Conservation (phyloP, 1,140 invertebrate species). For the Probaryconus sp. region DNA sequence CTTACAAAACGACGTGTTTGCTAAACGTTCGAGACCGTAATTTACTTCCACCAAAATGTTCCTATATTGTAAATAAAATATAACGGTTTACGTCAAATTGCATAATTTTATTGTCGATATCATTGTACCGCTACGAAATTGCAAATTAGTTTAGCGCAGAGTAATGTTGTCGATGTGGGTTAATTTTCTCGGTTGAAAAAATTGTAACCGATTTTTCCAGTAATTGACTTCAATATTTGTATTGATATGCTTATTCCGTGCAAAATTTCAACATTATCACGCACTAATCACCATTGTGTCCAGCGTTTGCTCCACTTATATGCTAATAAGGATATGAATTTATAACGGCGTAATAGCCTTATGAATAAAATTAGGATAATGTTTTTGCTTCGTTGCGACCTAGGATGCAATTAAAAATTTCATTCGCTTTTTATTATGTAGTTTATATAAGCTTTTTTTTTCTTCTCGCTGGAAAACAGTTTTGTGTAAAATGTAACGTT, state of each 20-base stretch:
- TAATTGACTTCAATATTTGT: neutral
- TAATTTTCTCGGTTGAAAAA: neutral
- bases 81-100: no score
- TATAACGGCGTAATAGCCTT: conserved; percentile 36
- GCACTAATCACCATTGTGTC: conserved; percentile 35
- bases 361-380: conserved; percentile 56
- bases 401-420: conserved; percentile 38
- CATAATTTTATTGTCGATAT: neutral
- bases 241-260: conserved; percentile 1
- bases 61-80: no score
- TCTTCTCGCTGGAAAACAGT: no score
- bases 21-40: no score
- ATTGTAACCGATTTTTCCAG: conserved; percentile 11
- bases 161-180: no score
- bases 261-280: conserved; percentile 18
- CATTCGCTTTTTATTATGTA: conserved; percentile 14
- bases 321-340: conserved; percentile 45
- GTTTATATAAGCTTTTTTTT: neutral
- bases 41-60: no score
- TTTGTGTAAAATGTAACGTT: neutral
- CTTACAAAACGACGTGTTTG: no score
- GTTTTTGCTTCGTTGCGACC: conserved; percentile 30
- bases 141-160: no score
- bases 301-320: conserved; percentile 30
- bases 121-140: no score